Evolutionary conservation across 1,140 invertebrate genomes (phyloP).

Genomic region (Sitophilus oryzae): DNA sequence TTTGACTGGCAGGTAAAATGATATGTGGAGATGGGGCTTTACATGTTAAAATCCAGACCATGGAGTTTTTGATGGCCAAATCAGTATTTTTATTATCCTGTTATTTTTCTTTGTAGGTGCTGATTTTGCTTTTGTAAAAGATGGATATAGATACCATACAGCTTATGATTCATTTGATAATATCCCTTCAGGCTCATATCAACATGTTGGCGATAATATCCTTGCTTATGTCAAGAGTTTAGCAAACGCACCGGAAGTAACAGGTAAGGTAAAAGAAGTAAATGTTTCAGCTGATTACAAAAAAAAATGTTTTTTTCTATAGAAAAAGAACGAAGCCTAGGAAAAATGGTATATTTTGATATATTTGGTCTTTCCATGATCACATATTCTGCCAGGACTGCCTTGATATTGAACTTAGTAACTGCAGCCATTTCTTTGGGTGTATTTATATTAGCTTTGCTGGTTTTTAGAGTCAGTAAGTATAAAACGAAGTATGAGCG

Average conservation of each 20-base stretch:
- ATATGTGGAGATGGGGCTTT: no score
- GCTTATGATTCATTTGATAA: conserved; percentile 58
- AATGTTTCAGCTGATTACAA: no score
- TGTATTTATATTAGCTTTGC: not conserved
- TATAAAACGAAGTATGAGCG: not conserved
- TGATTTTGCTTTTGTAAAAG: conserved; percentile 68
- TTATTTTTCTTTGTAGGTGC: no score
- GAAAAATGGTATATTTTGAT: conserved; percentile 1
- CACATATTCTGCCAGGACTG: not conserved
- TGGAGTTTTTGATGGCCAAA: no score
- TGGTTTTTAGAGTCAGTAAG: conserved; percentile 1
- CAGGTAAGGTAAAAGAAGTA: conserved; percentile 6
- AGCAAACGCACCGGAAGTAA: conserved; percentile 44
- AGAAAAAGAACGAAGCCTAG: not conserved
- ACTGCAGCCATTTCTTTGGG: not conserved
- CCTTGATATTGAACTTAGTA: not conserved
- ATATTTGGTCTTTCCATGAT: conserved; percentile 1
- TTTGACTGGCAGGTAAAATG: no score
- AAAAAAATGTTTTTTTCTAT: not conserved
- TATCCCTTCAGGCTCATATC: conserved; percentile 58
- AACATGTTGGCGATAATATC: conserved; percentile 60
- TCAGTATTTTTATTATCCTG: no score
- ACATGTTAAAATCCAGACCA: no score
- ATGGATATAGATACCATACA: conserved; percentile 78
- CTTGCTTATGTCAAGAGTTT: conserved; percentile 49